Base-by-base conservation (phyloP, 2,888 invertebrate species). In the Aleiodes alternator region DNA sequence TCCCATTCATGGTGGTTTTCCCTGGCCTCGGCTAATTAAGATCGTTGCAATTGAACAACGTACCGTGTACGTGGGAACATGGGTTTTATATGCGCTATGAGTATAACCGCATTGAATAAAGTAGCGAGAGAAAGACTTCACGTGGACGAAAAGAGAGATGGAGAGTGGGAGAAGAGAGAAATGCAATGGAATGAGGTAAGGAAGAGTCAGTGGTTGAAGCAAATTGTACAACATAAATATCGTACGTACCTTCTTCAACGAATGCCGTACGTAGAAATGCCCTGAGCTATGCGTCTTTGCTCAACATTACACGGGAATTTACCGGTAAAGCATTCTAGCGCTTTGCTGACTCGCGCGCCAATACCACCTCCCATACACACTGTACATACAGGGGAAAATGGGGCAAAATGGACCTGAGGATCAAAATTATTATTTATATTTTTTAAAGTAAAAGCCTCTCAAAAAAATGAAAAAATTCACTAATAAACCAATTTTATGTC, bases 201-300 rank as follows among this genome's bases (percentile, higher is more conserved):
- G 51, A 16, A 53, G 43, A 72, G 50, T 48, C 59, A 34, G 68
- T 61, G 73, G 77, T 72, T 74, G 72, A 79, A 78, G 78, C 80
- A 79, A 81, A 81, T 79, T 78, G 81, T 80, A 73, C 57, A 79
- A 80, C 75, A 78, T 80, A 78, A 77, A 79, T 78, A 79, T 78
- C 75, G 64, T 72, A 80, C 71, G 72, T 78, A 75, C 78, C 61
- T 74, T 70, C 23, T 6, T 57, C 34, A 0, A 43, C 51, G 51
- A 34, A 66, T 66, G 57, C 73, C 69, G 73, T 79, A 75, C 78
- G 77, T 80, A 72, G 69, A 76, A 76, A 75, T 79, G 57, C 75
- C 23, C 23, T 79, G 76, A 79, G 79, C 75, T 72, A 76, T 77
- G 74, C 72, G 66, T 75, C 78, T 78, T 76, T 68, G 76, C 64